Evolutionary conservation across 2,113 vertebrate genomes (phyloP).

Genomic region (Bufo gargarizans): DNA sequence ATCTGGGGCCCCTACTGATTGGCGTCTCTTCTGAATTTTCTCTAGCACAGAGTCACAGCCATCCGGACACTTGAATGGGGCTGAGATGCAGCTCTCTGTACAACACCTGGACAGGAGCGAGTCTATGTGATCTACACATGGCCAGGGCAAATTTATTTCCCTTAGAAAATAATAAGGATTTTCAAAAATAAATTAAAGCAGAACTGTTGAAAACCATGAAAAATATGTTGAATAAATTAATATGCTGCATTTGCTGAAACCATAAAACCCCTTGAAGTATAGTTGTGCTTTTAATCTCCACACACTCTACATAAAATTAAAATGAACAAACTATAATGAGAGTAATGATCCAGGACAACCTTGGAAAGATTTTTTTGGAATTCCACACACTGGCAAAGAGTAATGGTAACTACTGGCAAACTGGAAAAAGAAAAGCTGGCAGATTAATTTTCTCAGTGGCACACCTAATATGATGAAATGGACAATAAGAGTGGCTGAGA

Average conservation of each 20-base stretch:
- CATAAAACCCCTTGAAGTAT: not conserved
- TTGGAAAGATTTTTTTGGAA: not conserved
- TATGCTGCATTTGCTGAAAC: not conserved
- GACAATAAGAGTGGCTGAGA: not conserved
- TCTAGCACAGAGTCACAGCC: no score
- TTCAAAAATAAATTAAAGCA: no score
- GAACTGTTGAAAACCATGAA: no score
- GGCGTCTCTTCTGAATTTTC: no score
- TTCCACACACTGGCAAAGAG: conserved; percentile 1
- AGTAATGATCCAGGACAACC: not conserved
- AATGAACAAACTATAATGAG: not conserved
- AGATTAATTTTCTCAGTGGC: not conserved
- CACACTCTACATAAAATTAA: not conserved
- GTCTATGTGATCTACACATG: no score
- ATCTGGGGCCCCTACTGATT: no score
- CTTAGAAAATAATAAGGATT: no score
- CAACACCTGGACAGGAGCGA: no score
- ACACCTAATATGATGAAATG: conserved; percentile 19
- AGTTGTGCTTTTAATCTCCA: not conserved
- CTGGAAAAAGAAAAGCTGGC: not conserved
- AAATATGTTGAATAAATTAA: no score
- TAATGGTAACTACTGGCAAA: conserved; percentile 13
- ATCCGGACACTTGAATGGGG: no score
- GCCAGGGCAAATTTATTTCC: no score
- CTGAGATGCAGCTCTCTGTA: no score